Base-by-base conservation (phyloP, 2,113 vertebrate species). In the Pithys albifrons region DNA sequence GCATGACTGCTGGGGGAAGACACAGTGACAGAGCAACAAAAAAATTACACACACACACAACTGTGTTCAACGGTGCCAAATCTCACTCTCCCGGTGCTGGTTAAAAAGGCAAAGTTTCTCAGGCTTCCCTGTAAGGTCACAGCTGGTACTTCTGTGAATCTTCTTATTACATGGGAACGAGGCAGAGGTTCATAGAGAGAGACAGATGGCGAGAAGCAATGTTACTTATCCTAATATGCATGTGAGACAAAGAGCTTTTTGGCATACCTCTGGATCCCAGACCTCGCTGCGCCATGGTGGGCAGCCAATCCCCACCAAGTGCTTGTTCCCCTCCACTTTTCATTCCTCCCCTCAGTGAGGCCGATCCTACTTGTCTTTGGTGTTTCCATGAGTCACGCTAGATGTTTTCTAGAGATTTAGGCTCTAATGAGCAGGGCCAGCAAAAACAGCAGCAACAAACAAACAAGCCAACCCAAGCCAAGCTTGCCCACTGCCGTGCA, bases 161-260 rank as follows among this genome's bases (percentile, higher is more conserved):
- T 97, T 93, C 96, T 92, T 96, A 93, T 92, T 95, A 88, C 92
- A 93, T 91, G 92, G 90, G 93, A 96, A 96, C 0, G 71, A 95
- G 86, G 96, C 92, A 97, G 93, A 95, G 89, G 90, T 94, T 96
- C 93, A 85, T 89, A 79, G 93, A 48, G 87, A 67, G 87, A 96
- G 96, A 93, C 95, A 97, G 97, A 96, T 97, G 96, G 97, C 12
- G 59, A 96, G 95, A 76, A 95, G 95, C 96, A 97, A 94, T 65
- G 85, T 93, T 97, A 91, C 88, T 95, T 95, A 92, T 92, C 92
- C 95, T 96, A 96, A 97, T 94, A 95, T 95, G 95, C 95, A 84
- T 96, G 88, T 89, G 95, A 96, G 95, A 97, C 94, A 96, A 94
- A 97, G 95, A 90, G 95, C 95, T 96, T 94, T 55, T 92, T 97